Percentiles rank a stretch among this genome's conserved stretches.
Conservation (phyloP, 1,140 invertebrate genomes). For the Paralvinella palmiformis region DNA sequence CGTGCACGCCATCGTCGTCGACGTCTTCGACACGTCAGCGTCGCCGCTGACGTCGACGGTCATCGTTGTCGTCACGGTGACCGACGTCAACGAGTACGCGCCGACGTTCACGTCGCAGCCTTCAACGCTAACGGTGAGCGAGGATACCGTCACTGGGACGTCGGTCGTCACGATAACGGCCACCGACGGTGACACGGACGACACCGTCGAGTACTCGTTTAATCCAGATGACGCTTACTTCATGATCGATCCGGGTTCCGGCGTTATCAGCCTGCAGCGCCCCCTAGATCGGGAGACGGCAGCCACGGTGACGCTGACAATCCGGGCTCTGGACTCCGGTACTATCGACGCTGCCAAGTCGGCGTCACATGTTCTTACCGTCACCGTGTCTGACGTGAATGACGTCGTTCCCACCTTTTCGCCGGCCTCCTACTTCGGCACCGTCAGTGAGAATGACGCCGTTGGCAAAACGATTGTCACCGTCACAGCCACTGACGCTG, state of each 20-base stretch:
- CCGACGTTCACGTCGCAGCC: slow-evolving; percentile 3
- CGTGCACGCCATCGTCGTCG: background rate
- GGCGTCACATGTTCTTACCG: background rate
- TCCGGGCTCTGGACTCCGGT: slow-evolving; percentile 3
- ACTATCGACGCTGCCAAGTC: background rate
- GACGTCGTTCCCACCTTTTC: slow-evolving; percentile 81
- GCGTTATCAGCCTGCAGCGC: slow-evolving; percentile 13
- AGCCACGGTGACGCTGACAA: slow-evolving; percentile 20
- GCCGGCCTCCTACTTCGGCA: slow-evolving; percentile 58
- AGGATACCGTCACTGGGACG: background rate
- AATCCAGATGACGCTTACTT: slow-evolving; percentile 2
- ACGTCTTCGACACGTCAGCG: slow-evolving; percentile 5
- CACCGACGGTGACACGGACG: slow-evolving; percentile 12
- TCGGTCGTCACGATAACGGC: slow-evolving; percentile 12
- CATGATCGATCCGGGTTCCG: slow-evolving; percentile 2
- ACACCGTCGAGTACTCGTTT: slow-evolving; percentile 9
- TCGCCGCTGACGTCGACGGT: slow-evolving; percentile 25
- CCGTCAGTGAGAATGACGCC: slow-evolving; percentile 12
- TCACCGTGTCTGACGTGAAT: slow-evolving; percentile 55
- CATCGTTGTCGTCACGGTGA: background rate
- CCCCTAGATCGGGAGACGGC: slow-evolving; percentile 28
- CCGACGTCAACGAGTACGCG: slow-evolving; percentile 5
- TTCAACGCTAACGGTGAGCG: background rate
- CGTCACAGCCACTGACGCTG: slow-evolving; percentile 19
- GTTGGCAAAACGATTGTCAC: slow-evolving; percentile 56